Percentiles rank a stretch among this genome's conserved stretches.
Evolutionary conservation across 2,888 invertebrate species (phyloP).

Genomic region (Hypomecis punctinalis): DNA sequence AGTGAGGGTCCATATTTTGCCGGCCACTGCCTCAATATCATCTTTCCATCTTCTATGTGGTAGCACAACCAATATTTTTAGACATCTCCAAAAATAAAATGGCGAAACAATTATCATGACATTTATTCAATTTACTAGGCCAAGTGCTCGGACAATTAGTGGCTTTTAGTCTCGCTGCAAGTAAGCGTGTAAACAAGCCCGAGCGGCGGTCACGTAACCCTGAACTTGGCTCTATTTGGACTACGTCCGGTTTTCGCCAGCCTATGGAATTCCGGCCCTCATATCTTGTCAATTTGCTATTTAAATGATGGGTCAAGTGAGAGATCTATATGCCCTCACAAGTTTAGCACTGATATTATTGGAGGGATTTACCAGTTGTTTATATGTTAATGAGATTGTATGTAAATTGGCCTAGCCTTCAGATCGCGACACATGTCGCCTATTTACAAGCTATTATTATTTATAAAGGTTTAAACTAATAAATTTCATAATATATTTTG

Average conservation of each 20-base stretch:
- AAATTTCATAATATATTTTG: too few relatives aligned
- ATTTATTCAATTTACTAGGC: too few relatives aligned
- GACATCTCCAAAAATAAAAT: too few relatives aligned
- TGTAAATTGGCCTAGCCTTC: slow-evolving; percentile 4
- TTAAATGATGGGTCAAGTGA: slow-evolving; percentile 14
- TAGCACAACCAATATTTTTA: too few relatives aligned
- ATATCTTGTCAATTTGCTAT: slow-evolving; percentile 8
- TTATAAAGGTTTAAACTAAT: too few relatives aligned
- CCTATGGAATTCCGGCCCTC: slow-evolving; percentile 17
- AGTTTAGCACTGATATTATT: slow-evolving; percentile 10
- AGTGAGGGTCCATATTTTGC: too few relatives aligned
- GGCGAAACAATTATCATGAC: too few relatives aligned
- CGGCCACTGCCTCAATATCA: too few relatives aligned
- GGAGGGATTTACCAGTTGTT: slow-evolving; percentile 16
- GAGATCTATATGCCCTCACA: slow-evolving; percentile 16
- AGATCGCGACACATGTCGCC: background rate
- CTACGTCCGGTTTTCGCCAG: slow-evolving; percentile 25
- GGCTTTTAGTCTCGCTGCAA: too few relatives aligned
- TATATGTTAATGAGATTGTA: slow-evolving; percentile 9
- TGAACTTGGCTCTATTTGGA: slow-evolving; percentile 27
- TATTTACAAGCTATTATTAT: too few relatives aligned
- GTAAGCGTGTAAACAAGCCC: background rate
- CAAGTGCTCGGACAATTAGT: background rate
- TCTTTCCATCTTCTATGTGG: too few relatives aligned
- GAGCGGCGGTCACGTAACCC: slow-evolving; percentile 20